phyloP scores from a whole-genome alignment of 2,113 vertebrate species.

The Nesoenas mayeri region DNA sequence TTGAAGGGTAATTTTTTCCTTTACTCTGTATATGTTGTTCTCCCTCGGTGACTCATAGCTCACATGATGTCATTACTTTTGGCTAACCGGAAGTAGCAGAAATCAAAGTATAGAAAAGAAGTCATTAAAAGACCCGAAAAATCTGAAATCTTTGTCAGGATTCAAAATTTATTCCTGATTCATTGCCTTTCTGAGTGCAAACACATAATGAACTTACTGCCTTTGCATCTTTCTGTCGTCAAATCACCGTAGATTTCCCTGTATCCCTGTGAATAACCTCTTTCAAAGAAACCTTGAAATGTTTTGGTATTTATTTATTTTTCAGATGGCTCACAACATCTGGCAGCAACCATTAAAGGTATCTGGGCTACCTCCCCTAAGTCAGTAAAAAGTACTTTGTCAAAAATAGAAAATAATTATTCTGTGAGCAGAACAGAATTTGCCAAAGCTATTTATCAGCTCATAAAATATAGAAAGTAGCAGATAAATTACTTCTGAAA shows the following conservation, averaged over 20 bases:
- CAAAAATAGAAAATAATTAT: background rate
- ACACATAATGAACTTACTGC: background rate
- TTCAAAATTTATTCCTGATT: background rate
- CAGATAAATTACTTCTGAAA: background rate
- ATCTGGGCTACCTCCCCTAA: background rate
- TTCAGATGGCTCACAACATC: background rate
- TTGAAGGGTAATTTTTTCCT: constrained; percentile 34
- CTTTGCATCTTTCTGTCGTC: background rate
- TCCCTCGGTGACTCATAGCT: background rate
- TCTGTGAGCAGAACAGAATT: background rate
- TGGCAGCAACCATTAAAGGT: background rate
- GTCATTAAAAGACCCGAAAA: background rate
- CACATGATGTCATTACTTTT: background rate
- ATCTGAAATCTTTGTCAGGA: background rate
- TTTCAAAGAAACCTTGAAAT: background rate
- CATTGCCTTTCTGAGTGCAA: background rate
- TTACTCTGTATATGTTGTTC: background rate
- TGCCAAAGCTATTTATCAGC: background rate
- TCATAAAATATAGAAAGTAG: background rate
- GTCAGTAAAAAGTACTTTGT: background rate
- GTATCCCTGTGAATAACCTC: background rate
- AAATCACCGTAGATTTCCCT: background rate
- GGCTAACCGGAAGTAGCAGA: background rate
- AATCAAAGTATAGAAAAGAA: background rate
- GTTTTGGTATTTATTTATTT: background rate